Evolutionary conservation across 2,888 invertebrate species (phyloP).

Genomic region (Rhamnusium bicolor): DNA sequence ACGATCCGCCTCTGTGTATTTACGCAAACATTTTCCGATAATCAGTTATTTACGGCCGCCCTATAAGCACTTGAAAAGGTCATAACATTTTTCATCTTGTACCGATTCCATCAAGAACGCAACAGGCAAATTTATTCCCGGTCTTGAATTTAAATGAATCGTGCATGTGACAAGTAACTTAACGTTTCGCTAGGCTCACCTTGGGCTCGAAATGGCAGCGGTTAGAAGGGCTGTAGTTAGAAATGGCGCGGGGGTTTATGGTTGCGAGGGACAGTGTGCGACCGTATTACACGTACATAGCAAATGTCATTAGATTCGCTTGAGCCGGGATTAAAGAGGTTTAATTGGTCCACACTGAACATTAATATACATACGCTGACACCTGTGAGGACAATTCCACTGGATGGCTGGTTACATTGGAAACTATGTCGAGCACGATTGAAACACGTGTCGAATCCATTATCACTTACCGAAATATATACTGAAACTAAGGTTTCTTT

Average conservation of each 20-base stretch:
- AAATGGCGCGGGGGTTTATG: neutral
- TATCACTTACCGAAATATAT: neutral
- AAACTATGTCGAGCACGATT: neutral
- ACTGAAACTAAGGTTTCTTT: neutral
- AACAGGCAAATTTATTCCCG: conserved; percentile 6
- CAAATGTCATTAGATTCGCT: conserved; percentile 6
- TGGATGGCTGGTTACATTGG: neutral
- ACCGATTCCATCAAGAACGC: neutral
- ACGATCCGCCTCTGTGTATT: no score
- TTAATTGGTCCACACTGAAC: conserved; percentile 12
- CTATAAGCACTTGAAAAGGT: neutral
- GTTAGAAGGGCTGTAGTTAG: neutral
- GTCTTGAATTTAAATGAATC: conserved; percentile 15
- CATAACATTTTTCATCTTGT: neutral
- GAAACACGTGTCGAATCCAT: neutral
- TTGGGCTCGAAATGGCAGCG: neutral
- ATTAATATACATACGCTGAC: conserved; percentile 7
- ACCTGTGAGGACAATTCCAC: conserved; percentile 10
- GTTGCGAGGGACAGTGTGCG: neutral
- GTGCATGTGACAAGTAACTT: conserved; percentile 13
- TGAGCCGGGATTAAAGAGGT: neutral
- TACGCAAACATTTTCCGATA: neutral
- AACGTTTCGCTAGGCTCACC: conserved; percentile 9
- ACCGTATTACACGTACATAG: neutral
- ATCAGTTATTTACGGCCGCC: neutral